Base-by-base conservation (phyloP, 2,797 vertebrate genomes). In the Darevskia nairensis region DNA sequence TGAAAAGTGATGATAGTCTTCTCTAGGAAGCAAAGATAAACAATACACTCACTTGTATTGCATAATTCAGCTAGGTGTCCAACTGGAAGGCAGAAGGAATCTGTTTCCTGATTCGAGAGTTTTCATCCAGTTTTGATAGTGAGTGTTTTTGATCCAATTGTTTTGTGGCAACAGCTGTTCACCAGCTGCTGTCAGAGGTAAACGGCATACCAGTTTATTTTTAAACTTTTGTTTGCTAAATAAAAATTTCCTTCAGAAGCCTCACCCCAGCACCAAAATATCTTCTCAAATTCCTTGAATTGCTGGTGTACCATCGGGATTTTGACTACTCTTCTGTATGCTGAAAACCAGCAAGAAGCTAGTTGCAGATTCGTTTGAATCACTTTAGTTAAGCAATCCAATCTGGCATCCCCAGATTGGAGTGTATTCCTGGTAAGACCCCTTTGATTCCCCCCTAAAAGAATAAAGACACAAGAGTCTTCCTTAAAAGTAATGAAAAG, bases 11-110 rank as follows among this genome's bases (percentile, higher is more conserved):
- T 10, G 32, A 80, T 46, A 88, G 15, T 7, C 15, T 88, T 79
- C n/a, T 13, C 23, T 55, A 89, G n/a, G 2, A 80, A 61, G 35
- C 29, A 83, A 44, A 69, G 19, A 44, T 79, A 72, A 84, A 72
- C 11, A 72, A 25, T 39, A 72, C 46, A 2, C 71, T 87, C 19
- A 41, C 84, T 92, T 41, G 78, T 85, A 39, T 81, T 83, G 17
- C 81, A 79, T 84, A 84, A 41, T 41, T 77, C 46, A 61, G 41
- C n/a, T 88, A 41, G 79, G 23, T 81, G 11, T 35, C 44, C 88
- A 50, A 89, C 89, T 89, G 81, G 75, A 91, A 87, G 29, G 44
- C 25, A 86, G 82, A 92, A 92, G 44, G 68, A 92, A 85, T 90
- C 79, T 86, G 32, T 55, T 6, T 64, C 68, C 79, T 91, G 61